Evolutionary conservation across 2,113 vertebrate species (phyloP).

Genomic region (Pithys albifrons): DNA sequence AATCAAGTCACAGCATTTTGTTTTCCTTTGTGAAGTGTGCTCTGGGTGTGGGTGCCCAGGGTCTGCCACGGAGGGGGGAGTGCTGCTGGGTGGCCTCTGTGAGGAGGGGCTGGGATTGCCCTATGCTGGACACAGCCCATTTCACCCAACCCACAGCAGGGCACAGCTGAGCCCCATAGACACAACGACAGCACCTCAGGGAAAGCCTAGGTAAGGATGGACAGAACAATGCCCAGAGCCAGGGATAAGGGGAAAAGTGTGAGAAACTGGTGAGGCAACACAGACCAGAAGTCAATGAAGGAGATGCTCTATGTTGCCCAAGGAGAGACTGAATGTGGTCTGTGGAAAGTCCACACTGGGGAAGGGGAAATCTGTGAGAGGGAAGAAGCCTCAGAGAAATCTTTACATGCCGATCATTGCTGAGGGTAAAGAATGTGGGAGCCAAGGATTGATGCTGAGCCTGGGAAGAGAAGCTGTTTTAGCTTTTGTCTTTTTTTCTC

Average conservation of each 20-base stretch:
- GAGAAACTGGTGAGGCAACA: neutral
- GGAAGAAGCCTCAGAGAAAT: neutral
- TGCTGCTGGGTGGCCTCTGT: neutral
- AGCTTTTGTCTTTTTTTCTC: neutral
- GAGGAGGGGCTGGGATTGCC: fast-evolving
- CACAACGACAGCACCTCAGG: fast-evolving
- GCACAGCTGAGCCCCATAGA: neutral
- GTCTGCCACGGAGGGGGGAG: neutral
- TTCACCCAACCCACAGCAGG: neutral
- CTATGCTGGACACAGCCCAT: fast-evolving
- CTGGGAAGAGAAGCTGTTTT: neutral
- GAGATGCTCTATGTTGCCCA: neutral
- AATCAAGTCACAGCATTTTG: neutral
- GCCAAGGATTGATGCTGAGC: neutral
- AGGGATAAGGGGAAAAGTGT: neutral
- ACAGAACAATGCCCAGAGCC: fast-evolving
- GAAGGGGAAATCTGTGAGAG: fast-evolving
- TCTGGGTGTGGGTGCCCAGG: neutral
- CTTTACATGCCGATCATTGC: neutral
- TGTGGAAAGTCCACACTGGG: neutral
- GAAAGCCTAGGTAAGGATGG: neutral
- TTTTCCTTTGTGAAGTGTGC: neutral
- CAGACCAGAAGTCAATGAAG: neutral
- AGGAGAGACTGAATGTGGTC: neutral
- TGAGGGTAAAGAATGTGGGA: neutral